Base-by-base conservation (phyloP, 2,113 vertebrate genomes). In the Prionailurus viverrinus region DNA sequence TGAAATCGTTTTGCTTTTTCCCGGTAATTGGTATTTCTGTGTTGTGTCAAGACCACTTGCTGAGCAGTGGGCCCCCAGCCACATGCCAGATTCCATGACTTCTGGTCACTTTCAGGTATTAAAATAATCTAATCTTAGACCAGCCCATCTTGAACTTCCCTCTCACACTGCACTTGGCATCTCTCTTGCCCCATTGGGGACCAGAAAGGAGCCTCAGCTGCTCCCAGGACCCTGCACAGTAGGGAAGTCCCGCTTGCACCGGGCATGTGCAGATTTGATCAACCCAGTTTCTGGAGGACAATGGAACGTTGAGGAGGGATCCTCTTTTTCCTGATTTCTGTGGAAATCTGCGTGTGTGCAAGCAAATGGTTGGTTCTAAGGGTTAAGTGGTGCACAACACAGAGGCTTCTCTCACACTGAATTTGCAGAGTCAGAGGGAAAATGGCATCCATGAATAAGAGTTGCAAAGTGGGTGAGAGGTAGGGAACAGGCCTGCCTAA, bases 181-280 rank as follows among this genome's bases (percentile, higher is more conserved):
- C 39, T 27, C 39, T 84, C 25, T 6, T 39, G 16, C 13, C 1
- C 4, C 1, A 1, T 0, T 39, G 36, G 25, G n/a, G 66, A 31
- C 45, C 8, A 63, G 58, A 45, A 23, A 5, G 0, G 15, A 41
- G 69, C 31, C 25, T 12, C 5, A 16, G 10, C 6, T 51, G 13
- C 45, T 73, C 41, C 3, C 5, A 79, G 45, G 5, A 19, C 65
- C 21, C 0, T 18, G 10, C 53, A 25, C 18, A 10, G 3, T 3
- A 33, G 21, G 83, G 3, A 29, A n/a, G 65, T 7, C 29, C 36
- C 66, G n/a, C 31, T 4, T 5, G 21, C 36, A 18, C 36, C 1
- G 6, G 1, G 15, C 0, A 2, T 13, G 8, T 7, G 19, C 10
- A 53, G 4, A 23, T 16, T 3, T 27, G 41, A 66, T n/a, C 10